Base-by-base conservation (phyloP, 2,113 vertebrate genomes). In the Scophthalmus maximus region DNA sequence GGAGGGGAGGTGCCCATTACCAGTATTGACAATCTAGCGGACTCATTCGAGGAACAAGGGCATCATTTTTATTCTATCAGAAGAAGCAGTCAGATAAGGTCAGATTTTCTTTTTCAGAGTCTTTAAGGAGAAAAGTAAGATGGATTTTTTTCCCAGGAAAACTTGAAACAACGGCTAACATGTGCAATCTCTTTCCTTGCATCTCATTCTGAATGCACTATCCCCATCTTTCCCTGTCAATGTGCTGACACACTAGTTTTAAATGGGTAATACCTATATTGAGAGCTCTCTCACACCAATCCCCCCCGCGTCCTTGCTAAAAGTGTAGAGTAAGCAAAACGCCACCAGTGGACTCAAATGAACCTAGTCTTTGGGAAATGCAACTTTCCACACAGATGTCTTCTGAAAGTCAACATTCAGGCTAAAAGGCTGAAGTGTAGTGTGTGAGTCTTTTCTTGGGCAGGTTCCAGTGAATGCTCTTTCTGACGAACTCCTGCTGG, bases 401-500 rank as follows among this genome's bases (percentile, higher is more conserved):
- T 47, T 63, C 30, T 75, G 62, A 88, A 85, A 89, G 89, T 92
- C 83, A 82, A 83, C 79, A 82, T 87, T 86, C 26, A 25, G 63
- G 23, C 59, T 38, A 58, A 78, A 80, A 84, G 73, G 67, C 72
- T 50, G 51, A 56, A 70, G 40, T 49, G 22, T 27, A 52, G 61
- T 18, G 61, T 84, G 74, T 59, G 50, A 87, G 76, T 75, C 68
- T 83, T 88, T 79, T 91, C 75, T 73, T 78, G 77, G 79, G 49
- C 36, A 32, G 75, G 67, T 84, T 89, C 88, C 87, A 89, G 18
- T 83, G 77, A 88, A 78, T 82, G 79, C 69, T 73, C 77, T 65
- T 82, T 89, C 79, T 72, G 80, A 81, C 82, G 86, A 81, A 88
- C 88, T 87, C 91, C 89, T 79, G 89, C 91, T 89, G 92, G 78